Evolutionary conservation across 2,888 invertebrate genomes (phyloP), one percentile per base, ranked within the genome.

Genomic region (Drosophila putrida): DNA sequence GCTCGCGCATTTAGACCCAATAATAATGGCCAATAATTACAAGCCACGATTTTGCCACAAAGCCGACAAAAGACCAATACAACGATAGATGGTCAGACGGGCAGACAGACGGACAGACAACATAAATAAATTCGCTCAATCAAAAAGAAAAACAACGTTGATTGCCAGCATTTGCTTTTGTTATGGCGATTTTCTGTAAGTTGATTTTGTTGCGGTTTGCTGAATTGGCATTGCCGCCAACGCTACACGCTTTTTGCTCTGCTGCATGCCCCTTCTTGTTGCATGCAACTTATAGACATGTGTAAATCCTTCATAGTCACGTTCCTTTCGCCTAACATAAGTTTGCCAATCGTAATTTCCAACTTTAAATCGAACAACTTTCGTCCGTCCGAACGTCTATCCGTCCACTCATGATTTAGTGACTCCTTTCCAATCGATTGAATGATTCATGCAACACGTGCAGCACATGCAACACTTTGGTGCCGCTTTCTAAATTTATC

Each of bases 11-110:
- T 75, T 67, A 74, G 82, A 69, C 67, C 72, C 78, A 77, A 80
- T 88, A 86, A 82, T 83, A 86, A 83, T 83, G 78, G 89, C 80
- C 76, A 84, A 84, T 84, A 84, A 84, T 84, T 84, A 83, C 89
- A 75, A 73, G 83, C 83, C 87, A 83, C 83, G 86, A 88, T 88
- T 86, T 88, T 71, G 86, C 80, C 74, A 55, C 80, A 76, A 55
- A 82, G 74, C 74, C 67, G 78, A 75, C 68, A 75, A 75, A 67
- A 75, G 75, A 59, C 58, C 53, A 53, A 71, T 39, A 65, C 55
- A 43, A 44, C 33, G 31, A 31, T 43, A 41, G 43, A 43, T 13
- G 20, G 35, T 13, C 31, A 60, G 53, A 64, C 54, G 41, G 59
- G 46, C 50, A 49, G 47, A 20, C 50, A 20, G 35, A 27, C 31